phyloP scores from a whole-genome alignment of 2,888 invertebrate genomes.

The Anticlea derivata region DNA sequence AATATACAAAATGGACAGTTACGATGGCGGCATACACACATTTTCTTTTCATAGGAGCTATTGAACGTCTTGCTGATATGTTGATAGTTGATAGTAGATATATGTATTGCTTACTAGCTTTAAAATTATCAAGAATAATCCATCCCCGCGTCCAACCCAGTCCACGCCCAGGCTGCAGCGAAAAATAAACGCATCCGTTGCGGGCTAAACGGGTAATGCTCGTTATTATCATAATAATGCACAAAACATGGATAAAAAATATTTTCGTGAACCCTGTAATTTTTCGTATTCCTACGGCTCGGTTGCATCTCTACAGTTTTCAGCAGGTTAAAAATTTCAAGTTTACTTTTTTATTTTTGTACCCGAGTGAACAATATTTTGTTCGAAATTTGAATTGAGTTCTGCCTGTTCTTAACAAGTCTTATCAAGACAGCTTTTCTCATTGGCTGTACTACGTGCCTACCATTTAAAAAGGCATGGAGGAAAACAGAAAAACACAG shows the following conservation, averaged over 20 bases:
- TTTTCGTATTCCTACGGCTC: constrained; percentile 52
- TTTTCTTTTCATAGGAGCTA: too few species aligned
- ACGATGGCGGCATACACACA: too few species aligned
- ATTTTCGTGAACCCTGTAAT: constrained; percentile 50
- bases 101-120: background rate
- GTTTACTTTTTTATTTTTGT: constrained; percentile 20
- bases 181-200: constrained; percentile 71
- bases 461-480: background rate
- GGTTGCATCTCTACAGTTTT: constrained; percentile 22
- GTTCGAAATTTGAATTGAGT: too few species aligned
- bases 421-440: too few species aligned
- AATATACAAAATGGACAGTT: too few species aligned
- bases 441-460: too few species aligned
- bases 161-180: constrained; percentile 53
- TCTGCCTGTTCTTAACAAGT: too few species aligned
- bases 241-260: constrained; percentile 55
- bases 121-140: constrained; percentile 4
- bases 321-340: constrained; percentile 8
- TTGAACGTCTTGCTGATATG: too few species aligned
- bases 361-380: too few species aligned
- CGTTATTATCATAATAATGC: constrained; percentile 76
- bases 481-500: constrained; percentile 46
- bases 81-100: too few species aligned
- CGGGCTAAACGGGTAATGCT: constrained; percentile 71
- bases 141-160: constrained; percentile 41